Evolutionary conservation across 2,797 vertebrate species (phyloP), one percentile per base, ranked within the genome.

Genomic region (Bucorvus abyssinicus): DNA sequence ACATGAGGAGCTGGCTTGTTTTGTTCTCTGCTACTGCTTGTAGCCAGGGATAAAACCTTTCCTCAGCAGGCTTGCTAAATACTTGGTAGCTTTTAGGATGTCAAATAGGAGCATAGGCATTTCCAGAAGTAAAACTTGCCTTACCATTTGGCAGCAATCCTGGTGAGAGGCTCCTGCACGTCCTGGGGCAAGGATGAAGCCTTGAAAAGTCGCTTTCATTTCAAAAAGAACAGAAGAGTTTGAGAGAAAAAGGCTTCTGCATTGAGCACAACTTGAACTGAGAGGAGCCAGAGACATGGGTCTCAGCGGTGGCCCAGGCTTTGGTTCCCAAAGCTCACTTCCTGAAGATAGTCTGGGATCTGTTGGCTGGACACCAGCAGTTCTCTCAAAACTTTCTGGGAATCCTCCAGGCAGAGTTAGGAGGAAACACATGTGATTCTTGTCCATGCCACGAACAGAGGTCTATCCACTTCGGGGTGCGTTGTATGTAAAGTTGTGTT

Each of bases 361-460:
- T 57, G 42, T 40, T 11, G 4, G 14, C 50, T 76, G 38, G 23
- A 19, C 23, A 29, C 10, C 14, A 53, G 22, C 34, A 64, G 6
- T 45, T 23, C 44, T 45, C 75, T 12, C 15, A 18, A 2, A 68
- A 34, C 36, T 8, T 53, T 53, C 32, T 82, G 55, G 16, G 63
- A 57, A 50, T 10, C n/a, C 19, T 71, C 32, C 29, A 38, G 64
- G 23, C 10, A 53, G 53, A 10, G 2, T 68, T 64, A 38, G 49
- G 49, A 69, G 27, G 55, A 63, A 53, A 22, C 38, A 21, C 0
- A 2, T 2, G 36, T 18, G 32, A 27, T 65, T 83, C 49, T 79
- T 56, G 24, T 40, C 70, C 0, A 0, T 81, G 47, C n/a, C 8
- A 3, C 0, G 2, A 23, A 6, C 22, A 29, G 53, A 64, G 9